Conservation (phyloP, 92 coral and sea anemone genomes). For the Palythoa grandiflora region DNA sequence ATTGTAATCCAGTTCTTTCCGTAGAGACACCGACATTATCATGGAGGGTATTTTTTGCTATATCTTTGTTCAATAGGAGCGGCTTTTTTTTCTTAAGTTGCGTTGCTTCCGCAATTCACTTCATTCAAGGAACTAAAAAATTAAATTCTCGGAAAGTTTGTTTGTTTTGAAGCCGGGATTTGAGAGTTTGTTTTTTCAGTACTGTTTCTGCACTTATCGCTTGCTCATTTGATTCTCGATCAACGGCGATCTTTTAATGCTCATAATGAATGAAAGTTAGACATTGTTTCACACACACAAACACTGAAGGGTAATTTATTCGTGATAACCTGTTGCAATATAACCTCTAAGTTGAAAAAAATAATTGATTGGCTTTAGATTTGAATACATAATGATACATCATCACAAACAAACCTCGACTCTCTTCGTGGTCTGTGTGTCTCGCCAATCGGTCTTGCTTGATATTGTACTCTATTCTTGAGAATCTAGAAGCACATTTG, state of each 20-base stretch:
- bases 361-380: background rate
- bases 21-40: slow-evolving; percentile 7
- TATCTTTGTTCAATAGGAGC: slow-evolving; percentile 1
- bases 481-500: background rate
- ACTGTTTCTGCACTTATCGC: background rate
- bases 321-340: background rate
- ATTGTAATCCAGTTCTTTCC: slow-evolving; percentile 27
- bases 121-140: background rate
- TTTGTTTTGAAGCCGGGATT: background rate
- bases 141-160: background rate
- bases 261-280: background rate
- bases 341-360: background rate
- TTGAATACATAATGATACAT: background rate
- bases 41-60: background rate
- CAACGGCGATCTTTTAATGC: background rate
- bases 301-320: background rate
- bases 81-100: slow-evolving; percentile 11
- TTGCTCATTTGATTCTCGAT: background rate
- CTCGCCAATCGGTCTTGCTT: slow-evolving; percentile 33
- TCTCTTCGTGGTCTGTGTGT: slow-evolving; percentile 30
- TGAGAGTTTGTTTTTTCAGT: background rate
- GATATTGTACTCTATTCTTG: slow-evolving; percentile 6
- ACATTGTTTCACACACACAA: background rate
- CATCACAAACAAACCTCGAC: background rate
- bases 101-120: slow-evolving; percentile 22